Conservation (phyloP, 2,113 vertebrate genomes). For the Hyaena hyaena region DNA sequence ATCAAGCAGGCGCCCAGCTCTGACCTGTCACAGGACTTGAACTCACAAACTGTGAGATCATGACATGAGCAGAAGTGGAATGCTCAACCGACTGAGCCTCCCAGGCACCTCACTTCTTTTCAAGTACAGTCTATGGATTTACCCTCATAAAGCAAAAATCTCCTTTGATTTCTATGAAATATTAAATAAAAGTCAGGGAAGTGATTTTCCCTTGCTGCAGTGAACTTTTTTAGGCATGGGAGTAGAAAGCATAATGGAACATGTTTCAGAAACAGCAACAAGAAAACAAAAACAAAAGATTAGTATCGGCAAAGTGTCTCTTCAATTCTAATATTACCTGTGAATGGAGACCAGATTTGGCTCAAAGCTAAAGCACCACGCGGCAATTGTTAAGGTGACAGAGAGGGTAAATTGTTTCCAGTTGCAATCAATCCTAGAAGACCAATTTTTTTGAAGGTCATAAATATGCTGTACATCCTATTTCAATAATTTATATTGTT, state of each 20-base stretch:
- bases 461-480: background rate
- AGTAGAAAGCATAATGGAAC: background rate
- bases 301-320: background rate
- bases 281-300: background rate
- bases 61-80: too few species aligned
- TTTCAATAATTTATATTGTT: background rate
- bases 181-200: constrained; percentile 32
- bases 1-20: too few species aligned
- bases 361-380: background rate
- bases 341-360: background rate
- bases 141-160: background rate
- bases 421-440: background rate
- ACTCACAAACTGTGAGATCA: too few species aligned
- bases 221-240: background rate
- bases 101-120: background rate
- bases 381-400: background rate
- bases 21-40: too few species aligned
- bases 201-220: background rate
- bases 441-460: background rate
- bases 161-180: constrained; percentile 26
- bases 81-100: too few species aligned
- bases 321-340: background rate
- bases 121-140: background rate
- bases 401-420: background rate
- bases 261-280: constrained; percentile 3